Evolutionary conservation across 2,797 vertebrate species (phyloP).

Genomic region (Poliocrania exsul): DNA sequence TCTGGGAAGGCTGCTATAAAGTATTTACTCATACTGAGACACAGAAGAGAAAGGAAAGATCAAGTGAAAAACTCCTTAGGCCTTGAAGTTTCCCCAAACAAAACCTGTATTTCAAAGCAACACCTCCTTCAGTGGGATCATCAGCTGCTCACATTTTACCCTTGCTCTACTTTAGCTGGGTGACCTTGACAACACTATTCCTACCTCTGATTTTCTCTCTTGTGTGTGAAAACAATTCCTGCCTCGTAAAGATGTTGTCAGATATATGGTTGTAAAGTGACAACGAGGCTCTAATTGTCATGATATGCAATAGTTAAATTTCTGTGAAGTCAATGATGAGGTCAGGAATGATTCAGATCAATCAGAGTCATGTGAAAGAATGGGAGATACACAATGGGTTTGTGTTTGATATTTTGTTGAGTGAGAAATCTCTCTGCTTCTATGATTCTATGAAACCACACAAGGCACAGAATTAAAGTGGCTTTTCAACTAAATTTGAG

Average conservation of each 20-base stretch:
- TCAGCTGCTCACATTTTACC: background rate
- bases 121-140: background rate
- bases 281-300: background rate
- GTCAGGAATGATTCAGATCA: background rate
- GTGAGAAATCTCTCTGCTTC: background rate
- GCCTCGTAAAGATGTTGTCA: background rate
- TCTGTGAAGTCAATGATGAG: background rate
- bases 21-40: background rate
- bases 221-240: background rate
- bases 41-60: background rate
- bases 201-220: background rate
- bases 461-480: background rate
- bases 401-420: background rate
- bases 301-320: background rate
- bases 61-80: background rate
- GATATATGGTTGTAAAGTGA: background rate
- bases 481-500: background rate
- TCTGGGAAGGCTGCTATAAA: background rate
- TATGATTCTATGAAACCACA: background rate
- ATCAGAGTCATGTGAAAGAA: background rate
- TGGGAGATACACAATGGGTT: background rate
- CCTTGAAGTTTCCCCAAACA: background rate
- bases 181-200: background rate
- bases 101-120: background rate
- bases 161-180: background rate